These are phyloP conservation scores for Sminthopsis crassicaudata DNA, from an alignment of 2,113 vertebrate species.

Conservation along the genomic window DNA sequence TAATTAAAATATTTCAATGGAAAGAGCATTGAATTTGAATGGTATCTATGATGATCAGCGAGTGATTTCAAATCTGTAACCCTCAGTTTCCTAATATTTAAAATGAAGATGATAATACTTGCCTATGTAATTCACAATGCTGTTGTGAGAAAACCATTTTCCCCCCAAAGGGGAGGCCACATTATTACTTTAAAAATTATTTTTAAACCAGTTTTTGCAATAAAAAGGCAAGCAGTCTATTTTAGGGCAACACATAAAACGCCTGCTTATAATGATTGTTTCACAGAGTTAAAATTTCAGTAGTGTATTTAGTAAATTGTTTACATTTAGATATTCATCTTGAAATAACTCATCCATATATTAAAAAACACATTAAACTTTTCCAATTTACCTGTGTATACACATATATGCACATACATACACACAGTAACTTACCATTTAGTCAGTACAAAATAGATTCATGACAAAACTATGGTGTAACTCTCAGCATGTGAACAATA, in stretches of 20 bases:
- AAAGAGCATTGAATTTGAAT: neutral
- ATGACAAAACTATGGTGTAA: slow-evolving; percentile 98
- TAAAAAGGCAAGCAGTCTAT: slow-evolving; percentile 79
- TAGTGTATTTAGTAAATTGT: slow-evolving; percentile 82
- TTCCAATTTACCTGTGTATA: slow-evolving; percentile 70
- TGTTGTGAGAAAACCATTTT: neutral
- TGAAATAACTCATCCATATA: slow-evolving; percentile 81
- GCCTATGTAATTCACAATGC: neutral
- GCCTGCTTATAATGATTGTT: slow-evolving; percentile 78
- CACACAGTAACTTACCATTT: slow-evolving; percentile 86
- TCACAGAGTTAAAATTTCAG: slow-evolving; percentile 80
- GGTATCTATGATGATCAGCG: neutral
- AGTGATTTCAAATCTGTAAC: neutral
- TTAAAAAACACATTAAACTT: slow-evolving; percentile 82
- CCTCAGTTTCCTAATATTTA: neutral
- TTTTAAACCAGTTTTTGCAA: slow-evolving; percentile 74
- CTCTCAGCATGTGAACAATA: slow-evolving; percentile 93
- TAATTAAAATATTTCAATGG: neutral
- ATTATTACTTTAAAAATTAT: slow-evolving; percentile 85
- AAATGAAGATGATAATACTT: neutral
- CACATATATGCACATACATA: slow-evolving; percentile 65
- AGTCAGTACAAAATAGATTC: slow-evolving; percentile 90
- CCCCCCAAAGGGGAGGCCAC: slow-evolving; percentile 81
- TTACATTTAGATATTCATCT: slow-evolving; percentile 85
- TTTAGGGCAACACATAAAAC: slow-evolving; percentile 78